Evolutionary conservation across 2,888 invertebrate genomes (phyloP).

Genomic region (Fissipunctia ypsillon): DNA sequence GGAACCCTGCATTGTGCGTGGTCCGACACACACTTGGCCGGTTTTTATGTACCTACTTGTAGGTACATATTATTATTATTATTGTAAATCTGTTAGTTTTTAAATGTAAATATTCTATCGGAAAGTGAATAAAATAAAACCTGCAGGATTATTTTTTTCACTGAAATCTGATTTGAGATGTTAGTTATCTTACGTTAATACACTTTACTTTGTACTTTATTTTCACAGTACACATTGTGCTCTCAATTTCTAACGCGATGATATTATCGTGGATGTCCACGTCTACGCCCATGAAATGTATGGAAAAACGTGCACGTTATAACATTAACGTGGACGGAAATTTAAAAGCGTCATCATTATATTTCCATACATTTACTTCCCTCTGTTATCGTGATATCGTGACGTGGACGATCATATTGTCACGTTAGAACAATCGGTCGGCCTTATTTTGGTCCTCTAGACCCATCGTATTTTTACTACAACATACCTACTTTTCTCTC

Average conservation of each 20-base stretch:
- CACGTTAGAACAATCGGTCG: background rate
- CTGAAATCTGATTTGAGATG: background rate
- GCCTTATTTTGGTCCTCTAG: background rate
- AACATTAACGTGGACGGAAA: background rate
- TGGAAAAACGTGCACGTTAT: background rate
- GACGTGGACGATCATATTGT: background rate
- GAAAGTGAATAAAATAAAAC: too few species aligned
- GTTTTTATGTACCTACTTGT: too few species aligned
- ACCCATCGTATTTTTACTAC: background rate
- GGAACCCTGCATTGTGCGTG: too few species aligned
- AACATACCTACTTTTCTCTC: conserved; percentile 4
- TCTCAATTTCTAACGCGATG: background rate
- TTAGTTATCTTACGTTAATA: background rate
- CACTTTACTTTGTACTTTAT: background rate
- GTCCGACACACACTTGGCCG: too few species aligned
- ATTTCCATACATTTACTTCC: background rate
- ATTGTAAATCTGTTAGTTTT: too few species aligned
- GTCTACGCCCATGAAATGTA: background rate
- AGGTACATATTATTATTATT: too few species aligned
- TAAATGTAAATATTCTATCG: too few species aligned
- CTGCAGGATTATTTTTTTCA: too few species aligned
- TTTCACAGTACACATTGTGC: background rate
- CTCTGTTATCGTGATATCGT: background rate
- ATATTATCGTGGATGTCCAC: background rate
- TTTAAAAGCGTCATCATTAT: background rate